Evolutionary conservation across 1,140 invertebrate genomes (phyloP).

Genomic region (Saccostrea glomerata): DNA sequence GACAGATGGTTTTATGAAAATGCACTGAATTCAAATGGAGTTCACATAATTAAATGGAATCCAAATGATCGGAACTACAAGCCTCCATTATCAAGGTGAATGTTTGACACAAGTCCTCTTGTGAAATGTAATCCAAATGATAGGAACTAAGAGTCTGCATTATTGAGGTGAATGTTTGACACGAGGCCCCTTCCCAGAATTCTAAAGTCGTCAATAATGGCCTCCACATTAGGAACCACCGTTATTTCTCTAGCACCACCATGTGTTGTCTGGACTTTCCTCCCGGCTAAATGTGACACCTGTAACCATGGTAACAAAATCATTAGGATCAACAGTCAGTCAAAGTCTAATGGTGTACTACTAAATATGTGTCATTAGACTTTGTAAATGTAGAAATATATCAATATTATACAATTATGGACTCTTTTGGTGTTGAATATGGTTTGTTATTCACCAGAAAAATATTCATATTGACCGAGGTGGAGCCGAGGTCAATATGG

Average conservation of each 20-base stretch:
- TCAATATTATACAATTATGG: no score
- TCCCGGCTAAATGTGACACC: constrained; percentile 42
- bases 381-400: no score
- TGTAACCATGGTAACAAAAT: not conserved
- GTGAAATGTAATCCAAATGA: no score
- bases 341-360: not conserved
- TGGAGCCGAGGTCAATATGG: no score
- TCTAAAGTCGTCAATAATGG: constrained; percentile 53
- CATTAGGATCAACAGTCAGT: no score
- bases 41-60: no score
- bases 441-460: no score
- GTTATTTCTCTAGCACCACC: constrained; percentile 3
- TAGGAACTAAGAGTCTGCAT: not conserved
- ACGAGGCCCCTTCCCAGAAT: constrained; percentile 52
- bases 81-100: not conserved
- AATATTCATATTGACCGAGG: no score
- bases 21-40: no score
- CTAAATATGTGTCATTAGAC: no score
- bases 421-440: no score
- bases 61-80: not conserved
- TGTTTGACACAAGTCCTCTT: constrained; percentile 45
- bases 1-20: no score
- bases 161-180: not conserved
- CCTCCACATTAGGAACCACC: constrained; percentile 46
- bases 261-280: constrained; percentile 33